phyloP scores from a whole-genome alignment of 2,888 invertebrate species.

The Oeneis ivallda region DNA sequence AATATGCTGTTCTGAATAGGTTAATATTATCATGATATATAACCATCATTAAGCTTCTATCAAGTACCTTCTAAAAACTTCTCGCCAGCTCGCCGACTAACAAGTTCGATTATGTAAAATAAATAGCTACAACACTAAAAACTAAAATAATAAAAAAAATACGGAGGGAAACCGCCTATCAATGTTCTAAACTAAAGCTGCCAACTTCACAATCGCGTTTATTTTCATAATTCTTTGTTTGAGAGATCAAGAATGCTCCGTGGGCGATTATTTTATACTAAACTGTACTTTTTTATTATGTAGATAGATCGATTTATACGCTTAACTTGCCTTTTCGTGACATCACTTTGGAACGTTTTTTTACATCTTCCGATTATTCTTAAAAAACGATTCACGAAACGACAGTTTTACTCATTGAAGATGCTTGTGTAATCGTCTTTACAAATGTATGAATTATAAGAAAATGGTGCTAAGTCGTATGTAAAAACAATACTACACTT shows the following conservation, averaged over 20 bases:
- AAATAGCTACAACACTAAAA: slow-evolving; percentile 61
- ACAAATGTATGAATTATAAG: slow-evolving; percentile 1
- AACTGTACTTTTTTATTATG: too few relatives aligned
- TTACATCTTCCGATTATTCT: background rate
- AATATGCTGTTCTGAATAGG: background rate
- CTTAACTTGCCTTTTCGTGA: slow-evolving; percentile 1
- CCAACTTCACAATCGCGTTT: slow-evolving; percentile 27
- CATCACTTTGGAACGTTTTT: background rate
- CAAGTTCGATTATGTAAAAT: slow-evolving; percentile 57
- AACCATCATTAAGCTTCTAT: background rate
- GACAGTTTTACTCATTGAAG: background rate
- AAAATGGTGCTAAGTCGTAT: background rate
- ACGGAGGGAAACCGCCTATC: slow-evolving; percentile 64
- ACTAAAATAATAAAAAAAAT: slow-evolving; percentile 53
- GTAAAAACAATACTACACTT: too few relatives aligned
- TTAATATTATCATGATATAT: background rate
- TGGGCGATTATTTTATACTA: slow-evolving; percentile 2
- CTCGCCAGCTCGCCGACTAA: background rate
- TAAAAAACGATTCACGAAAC: slow-evolving; percentile 15
- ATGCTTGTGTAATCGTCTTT: slow-evolving; percentile 6
- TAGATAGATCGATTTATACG: slow-evolving; percentile 5
- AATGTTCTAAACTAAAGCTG: slow-evolving; percentile 34
- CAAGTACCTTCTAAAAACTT: background rate
- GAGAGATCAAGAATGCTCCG: slow-evolving; percentile 32
- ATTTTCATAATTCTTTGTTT: slow-evolving; percentile 18